Evolutionary conservation across 2,113 vertebrate genomes (phyloP).

Genomic region (Alligator mississippiensis): DNA sequence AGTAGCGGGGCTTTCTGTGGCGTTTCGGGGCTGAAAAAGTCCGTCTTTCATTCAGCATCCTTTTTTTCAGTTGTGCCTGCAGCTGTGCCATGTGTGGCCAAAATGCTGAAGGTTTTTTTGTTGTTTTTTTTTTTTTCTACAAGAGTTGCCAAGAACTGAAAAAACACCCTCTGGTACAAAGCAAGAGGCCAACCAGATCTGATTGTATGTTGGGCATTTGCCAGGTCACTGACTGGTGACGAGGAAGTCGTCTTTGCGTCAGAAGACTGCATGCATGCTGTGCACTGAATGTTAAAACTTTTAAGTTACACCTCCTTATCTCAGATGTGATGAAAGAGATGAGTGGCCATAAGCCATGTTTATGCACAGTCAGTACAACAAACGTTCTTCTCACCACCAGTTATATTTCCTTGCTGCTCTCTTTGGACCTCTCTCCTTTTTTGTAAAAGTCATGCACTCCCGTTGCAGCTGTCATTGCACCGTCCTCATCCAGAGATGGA

Average conservation of each 20-base stretch:
- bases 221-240: accelerated
- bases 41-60: accelerated
- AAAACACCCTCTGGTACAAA: background rate
- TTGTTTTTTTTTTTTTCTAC: background rate
- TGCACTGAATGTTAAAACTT: background rate
- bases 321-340: background rate
- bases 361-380: background rate
- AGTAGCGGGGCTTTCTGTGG: background rate
- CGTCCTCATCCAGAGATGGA: background rate
- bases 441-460: background rate
- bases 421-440: background rate
- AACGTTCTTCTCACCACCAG: background rate
- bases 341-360: background rate
- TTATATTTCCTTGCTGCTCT: background rate
- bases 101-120: background rate
- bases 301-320: background rate
- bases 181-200: background rate
- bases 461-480: background rate
- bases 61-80: background rate
- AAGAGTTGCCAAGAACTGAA: background rate
- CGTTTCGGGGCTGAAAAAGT: background rate
- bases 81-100: background rate
- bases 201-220: background rate
- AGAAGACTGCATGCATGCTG: background rate
- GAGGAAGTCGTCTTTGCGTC: background rate